Percentiles rank a stretch among this genome's conserved stretches.
phyloP scores from a whole-genome alignment of 1,140 invertebrate genomes.

The Eciton burchellii region DNA sequence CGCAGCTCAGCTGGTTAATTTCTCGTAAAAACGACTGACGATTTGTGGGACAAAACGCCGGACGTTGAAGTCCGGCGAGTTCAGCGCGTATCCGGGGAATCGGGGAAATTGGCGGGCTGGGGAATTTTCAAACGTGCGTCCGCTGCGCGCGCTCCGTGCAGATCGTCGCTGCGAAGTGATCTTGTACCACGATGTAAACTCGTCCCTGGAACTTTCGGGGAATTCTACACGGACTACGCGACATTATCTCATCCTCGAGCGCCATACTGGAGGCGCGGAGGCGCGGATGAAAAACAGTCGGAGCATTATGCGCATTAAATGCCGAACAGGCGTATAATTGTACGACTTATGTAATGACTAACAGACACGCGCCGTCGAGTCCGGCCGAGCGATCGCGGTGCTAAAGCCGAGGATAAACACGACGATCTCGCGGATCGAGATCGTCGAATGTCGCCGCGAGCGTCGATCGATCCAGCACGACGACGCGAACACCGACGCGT shows the following conservation, averaged over 20 bases:
- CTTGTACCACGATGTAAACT: too few relatives aligned
- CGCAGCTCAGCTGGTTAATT: too few relatives aligned
- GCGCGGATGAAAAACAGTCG: slow-evolving; percentile 43
- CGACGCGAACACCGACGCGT: slow-evolving; percentile 2
- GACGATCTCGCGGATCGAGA: slow-evolving; percentile 15
- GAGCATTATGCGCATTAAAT: slow-evolving; percentile 19
- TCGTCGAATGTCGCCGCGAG: slow-evolving; percentile 29
- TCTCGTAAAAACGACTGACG: too few relatives aligned
- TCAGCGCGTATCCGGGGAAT: too few relatives aligned
- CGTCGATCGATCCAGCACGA: slow-evolving; percentile 16
- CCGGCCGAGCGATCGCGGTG: slow-evolving; percentile 45
- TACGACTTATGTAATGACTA: slow-evolving; percentile 55
- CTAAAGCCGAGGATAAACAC: slow-evolving; percentile 6
- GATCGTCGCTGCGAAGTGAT: too few relatives aligned
- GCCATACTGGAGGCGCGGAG: background rate
- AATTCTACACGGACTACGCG: slow-evolving; percentile 22
- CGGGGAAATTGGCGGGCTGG: too few relatives aligned
- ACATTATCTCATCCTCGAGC: slow-evolving; percentile 5
- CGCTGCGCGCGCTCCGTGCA: too few relatives aligned
- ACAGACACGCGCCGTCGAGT: slow-evolving; percentile 1
- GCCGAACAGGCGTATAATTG: slow-evolving; percentile 60
- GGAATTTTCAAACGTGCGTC: too few relatives aligned
- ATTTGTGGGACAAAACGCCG: too few relatives aligned
- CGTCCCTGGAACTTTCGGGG: too few relatives aligned
- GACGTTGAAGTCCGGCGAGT: too few relatives aligned